Evolutionary conservation across 2,888 invertebrate genomes (phyloP), one percentile per base, ranked within the genome.

Genomic region (Lasioglossum marginatum): DNA sequence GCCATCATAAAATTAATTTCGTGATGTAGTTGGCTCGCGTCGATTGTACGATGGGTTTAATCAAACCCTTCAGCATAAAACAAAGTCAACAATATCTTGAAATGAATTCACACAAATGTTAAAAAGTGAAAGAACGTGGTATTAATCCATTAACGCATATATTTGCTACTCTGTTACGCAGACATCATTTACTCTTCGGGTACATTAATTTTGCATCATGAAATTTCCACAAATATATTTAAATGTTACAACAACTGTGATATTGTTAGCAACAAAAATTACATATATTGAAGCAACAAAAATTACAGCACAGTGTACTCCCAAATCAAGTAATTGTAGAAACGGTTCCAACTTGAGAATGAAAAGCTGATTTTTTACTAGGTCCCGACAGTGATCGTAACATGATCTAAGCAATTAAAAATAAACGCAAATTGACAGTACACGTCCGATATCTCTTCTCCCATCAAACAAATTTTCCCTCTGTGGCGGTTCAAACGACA

Each of bases 1-100:
- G 27, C 80, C 70, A 74, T 80, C 68, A 82, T 75, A 81, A 71
- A 71, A 82, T 81, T 82, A 82, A 82, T 82, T 82, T 71, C 81
- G 71, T 31, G 43, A 52, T 43, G 52, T 23, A 52, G 79, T 79
- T 82, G 80, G 80, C 34, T 68, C 43, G 72, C 68, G 10, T 68
- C 66, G 79, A 66, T 82, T 57, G 82, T 48, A n/a, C 72, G 79
- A 45, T 66, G 27, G 72, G 66, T 43, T 63, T 66, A 72, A 82
- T 79, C 80, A 57, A 45, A 80, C 27, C 31, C 40, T 14, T 16
- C n/a, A 52, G n/a, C 79, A 52, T 68, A 68, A 82, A 73, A 80
- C 16, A 43, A 34, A 68, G 52, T 43, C 43, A 52, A 40, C 52
- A 34, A 34, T 19, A 27, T 16, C 40, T 31, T 45, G 34, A 57